These are phyloP conservation scores for Agonopterix subpropinquella DNA, from an alignment of 2,888 invertebrate genomes.

Conservation along the genomic window DNA sequence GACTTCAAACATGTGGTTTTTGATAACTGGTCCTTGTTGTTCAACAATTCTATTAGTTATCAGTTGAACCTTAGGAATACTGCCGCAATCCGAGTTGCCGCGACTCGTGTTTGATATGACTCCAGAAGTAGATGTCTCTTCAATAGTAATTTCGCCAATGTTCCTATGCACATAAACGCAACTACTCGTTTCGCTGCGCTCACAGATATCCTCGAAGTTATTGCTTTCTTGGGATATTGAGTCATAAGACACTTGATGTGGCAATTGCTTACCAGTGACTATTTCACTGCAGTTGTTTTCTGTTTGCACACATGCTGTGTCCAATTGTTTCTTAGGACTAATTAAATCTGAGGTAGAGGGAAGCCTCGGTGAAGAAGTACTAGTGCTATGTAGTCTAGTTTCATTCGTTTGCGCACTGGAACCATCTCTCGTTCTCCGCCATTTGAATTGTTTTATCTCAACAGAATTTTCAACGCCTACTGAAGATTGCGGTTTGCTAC, in stretches of 20 bases:
- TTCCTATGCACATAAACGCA: conserved; percentile 5
- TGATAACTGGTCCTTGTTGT: too few species aligned
- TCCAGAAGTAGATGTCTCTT: conserved; percentile 8
- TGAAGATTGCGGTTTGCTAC: conserved; percentile 7
- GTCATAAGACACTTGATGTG: neutral
- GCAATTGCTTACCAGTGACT: too few species aligned
- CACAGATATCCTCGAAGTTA: conserved; percentile 1
- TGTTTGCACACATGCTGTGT: too few species aligned
- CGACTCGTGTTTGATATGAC: conserved; percentile 6
- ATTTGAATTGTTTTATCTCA: conserved; percentile 27
- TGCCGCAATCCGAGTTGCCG: neutral
- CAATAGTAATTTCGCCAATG: conserved; percentile 2
- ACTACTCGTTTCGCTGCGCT: conserved; percentile 17
- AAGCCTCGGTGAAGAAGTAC: too few species aligned
- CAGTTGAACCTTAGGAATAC: too few species aligned
- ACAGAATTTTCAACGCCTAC: conserved; percentile 6
- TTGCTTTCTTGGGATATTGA: neutral
- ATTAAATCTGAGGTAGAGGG: too few species aligned
- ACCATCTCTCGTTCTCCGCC: conserved; percentile 20
- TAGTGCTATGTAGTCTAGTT: too few species aligned
- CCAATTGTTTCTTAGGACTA: too few species aligned
- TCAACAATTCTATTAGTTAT: too few species aligned
- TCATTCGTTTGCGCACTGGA: too few species aligned
- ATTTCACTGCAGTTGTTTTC: too few species aligned
- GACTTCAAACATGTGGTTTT: conserved; percentile 35